Base-by-base conservation (phyloP, 2,113 vertebrate species). In the Helogale parvula region DNA sequence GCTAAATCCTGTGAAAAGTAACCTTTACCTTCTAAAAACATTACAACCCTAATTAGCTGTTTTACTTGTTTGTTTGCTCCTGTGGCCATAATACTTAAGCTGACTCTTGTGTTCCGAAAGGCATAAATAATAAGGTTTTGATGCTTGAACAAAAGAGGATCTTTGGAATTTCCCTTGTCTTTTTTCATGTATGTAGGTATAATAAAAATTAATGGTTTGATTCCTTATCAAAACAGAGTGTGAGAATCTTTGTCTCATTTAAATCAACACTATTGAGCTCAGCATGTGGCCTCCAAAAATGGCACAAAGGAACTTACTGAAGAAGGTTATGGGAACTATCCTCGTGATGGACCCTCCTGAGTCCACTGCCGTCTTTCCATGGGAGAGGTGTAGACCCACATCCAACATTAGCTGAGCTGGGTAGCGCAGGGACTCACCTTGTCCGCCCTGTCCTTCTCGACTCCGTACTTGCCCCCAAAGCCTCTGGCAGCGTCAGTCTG, bases 391-490 rank as follows among this genome's bases (percentile, higher is more conserved):
- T 1, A 35, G 41, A 21, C 25, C 54, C 66, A 7, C 66, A 1
- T 77, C 87, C 66, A 29, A n/a, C 13, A 3, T 25, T 19, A 41
- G 29, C 19, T 79, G 88, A 93, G 52, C 14, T 74, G 31, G 8
- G 11, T 31, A 31, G 35, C 1, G 0, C 16, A 10, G 14, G 52
- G 29, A 60, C 99, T 94, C 79, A 99, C 99, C 99, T 99, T 99
- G 98, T 99, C 99, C 0, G 99, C 98, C 1, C 99, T 98, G 93
- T 99, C 99, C 98, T 98, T 99, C 98, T 99, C 99, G 19, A 99
- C 99, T 13, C 99, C 99, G 0, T 98, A 99, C 97, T 99, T 99
- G 3, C 99, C 99, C 0, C 99, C 99, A 50, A 99, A 99, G 7
- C 99, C 99, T 93, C 98, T 98, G 0, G 99, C 99, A 1, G 99